Conservation (phyloP, 2,888 invertebrate genomes). For the Macaria notata region DNA sequence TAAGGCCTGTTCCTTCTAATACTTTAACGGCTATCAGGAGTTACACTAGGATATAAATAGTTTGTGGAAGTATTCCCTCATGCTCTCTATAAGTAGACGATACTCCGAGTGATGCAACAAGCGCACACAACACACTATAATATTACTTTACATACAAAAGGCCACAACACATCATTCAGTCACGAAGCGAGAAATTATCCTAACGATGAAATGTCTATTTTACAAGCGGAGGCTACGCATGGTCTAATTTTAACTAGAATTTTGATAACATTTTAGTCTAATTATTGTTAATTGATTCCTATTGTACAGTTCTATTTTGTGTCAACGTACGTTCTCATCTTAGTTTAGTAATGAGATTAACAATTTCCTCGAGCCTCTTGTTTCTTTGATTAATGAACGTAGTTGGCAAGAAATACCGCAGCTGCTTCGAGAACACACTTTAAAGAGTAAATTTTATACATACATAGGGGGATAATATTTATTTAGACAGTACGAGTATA, state of each 20-base stretch:
- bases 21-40: slow-evolving; percentile 65
- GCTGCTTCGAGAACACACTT: slow-evolving; percentile 64
- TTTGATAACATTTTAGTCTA: slow-evolving; percentile 61
- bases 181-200: slow-evolving; percentile 74
- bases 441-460: slow-evolving; percentile 19
- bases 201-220: slow-evolving; percentile 60
- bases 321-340: slow-evolving; percentile 57
- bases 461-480: slow-evolving; percentile 23
- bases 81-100: slow-evolving; percentile 58
- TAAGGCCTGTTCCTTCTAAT: slow-evolving; percentile 69
- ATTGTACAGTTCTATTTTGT: slow-evolving; percentile 62
- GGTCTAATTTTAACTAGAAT: slow-evolving; percentile 40
- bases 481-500: slow-evolving; percentile 43
- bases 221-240: slow-evolving; percentile 51
- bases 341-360: slow-evolving; percentile 51
- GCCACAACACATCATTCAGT: slow-evolving; percentile 82
- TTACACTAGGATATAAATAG: slow-evolving; percentile 58
- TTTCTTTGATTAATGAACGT: slow-evolving; percentile 49
- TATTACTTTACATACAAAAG: slow-evolving; percentile 76
- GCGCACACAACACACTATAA: slow-evolving; percentile 69
- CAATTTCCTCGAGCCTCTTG: slow-evolving; percentile 57
- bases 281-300: slow-evolving; percentile 63
- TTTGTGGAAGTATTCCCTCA: slow-evolving; percentile 70
- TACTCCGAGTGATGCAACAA: slow-evolving; percentile 72
- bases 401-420: slow-evolving; percentile 56